Conservation (phyloP, 1,140 invertebrate genomes). For the Apolygus lucorum region DNA sequence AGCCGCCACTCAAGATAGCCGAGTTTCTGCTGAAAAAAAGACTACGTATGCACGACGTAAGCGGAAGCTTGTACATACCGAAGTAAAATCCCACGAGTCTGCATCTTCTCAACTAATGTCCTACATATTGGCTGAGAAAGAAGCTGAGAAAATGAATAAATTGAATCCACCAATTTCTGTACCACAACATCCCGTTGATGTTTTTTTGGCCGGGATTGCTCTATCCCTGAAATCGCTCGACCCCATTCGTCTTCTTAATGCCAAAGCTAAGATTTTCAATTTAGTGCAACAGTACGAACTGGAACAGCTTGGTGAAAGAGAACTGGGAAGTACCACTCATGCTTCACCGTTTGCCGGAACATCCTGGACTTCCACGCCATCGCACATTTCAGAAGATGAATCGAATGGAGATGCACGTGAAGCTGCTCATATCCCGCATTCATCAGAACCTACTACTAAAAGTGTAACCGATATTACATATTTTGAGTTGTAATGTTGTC, state of each 20-base stretch:
- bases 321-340: background rate
- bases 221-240: constrained; percentile 28
- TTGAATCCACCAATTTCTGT: background rate
- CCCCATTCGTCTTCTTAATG: constrained; percentile 19
- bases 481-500: background rate
- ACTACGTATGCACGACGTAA: constrained; percentile 3
- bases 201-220: constrained; percentile 29
- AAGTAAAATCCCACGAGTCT: constrained; percentile 3
- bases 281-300: constrained; percentile 28
- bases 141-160: constrained; percentile 17
- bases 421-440: background rate
- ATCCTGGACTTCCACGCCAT: background rate
- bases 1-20: background rate
- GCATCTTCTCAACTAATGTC: background rate
- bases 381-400: background rate
- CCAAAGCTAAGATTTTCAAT: constrained; percentile 31
- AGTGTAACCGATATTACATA: background rate
- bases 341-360: background rate
- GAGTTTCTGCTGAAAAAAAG: background rate
- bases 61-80: constrained; percentile 24
- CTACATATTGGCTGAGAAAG: constrained; percentile 18
- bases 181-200: constrained; percentile 24
- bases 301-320: constrained; percentile 21
- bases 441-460: background rate
- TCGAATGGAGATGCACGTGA: background rate